Evolutionary conservation across 1,140 invertebrate species (phyloP).

Genomic region (Ylistrum balloti): DNA sequence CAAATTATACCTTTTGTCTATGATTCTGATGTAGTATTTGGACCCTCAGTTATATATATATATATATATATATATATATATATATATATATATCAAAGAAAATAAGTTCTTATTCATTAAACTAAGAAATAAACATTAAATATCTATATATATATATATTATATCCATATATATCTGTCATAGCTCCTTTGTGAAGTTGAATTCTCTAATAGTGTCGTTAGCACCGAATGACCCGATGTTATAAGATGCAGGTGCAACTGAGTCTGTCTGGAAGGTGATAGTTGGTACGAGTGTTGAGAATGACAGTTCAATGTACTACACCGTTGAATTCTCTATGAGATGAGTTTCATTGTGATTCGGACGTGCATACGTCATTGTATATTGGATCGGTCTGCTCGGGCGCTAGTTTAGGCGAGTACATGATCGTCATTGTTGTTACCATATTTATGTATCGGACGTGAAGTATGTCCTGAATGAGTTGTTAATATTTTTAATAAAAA

Average conservation of each 20-base stretch:
- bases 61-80: background rate
- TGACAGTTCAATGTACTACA: background rate
- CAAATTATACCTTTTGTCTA: background rate
- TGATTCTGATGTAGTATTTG: background rate
- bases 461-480: constrained; percentile 41
- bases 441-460: constrained; percentile 27
- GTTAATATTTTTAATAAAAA: constrained; percentile 45
- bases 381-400: background rate
- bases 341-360: background rate
- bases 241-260: background rate
- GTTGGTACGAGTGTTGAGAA: background rate
- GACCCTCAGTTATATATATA: background rate
- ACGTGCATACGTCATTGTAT: background rate
- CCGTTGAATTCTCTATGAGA: background rate
- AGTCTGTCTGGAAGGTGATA: background rate
- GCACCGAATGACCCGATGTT: background rate
- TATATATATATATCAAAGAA: background rate
- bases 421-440: constrained; percentile 22
- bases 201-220: background rate
- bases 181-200: background rate
- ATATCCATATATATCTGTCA: background rate
- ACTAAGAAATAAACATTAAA: background rate
- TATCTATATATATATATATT: constrained; percentile 50
- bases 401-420: too few relatives aligned
- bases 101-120: constrained; percentile 32